Base-by-base conservation (phyloP, 1,140 invertebrate species). In the Cydia splendana region DNA sequence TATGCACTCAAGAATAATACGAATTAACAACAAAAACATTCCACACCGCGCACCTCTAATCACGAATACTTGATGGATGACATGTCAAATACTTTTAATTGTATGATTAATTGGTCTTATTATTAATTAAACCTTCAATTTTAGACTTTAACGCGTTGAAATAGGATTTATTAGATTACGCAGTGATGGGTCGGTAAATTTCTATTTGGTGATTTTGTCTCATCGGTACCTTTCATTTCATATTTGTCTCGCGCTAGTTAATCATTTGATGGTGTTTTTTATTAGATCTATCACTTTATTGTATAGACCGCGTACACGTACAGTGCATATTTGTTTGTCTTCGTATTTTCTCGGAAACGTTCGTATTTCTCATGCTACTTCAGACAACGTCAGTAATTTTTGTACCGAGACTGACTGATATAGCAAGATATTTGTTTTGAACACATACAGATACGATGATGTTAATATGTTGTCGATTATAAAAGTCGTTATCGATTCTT, bases 41-140 rank as follows among this genome's bases (percentile, higher is more conserved):
- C 30, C 10, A 15, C 38, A 20, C 67, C 10, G 30, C 65, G 28
- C 67, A 38, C 67, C 67, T 71, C 67, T 71, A 71, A 71, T 71
- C 67, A 71, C 76, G 75, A 62, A 62, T 42, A 73, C 28, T 77
- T 82, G 81, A 82, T 78, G 79, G 80, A 82, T 82, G 76, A 82
- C 79, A 81, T 78, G 81, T 82, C 81, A 79, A 77, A 79, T 82
- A 73, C 75, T 79, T 82, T 81, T 82, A 82, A 82, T 82, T 82
- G 79, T 78, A 81, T 82, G 78, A 82, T 82, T 80, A 82, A 81
- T 82, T 82, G 79, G 77, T 42, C 51, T 78, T 67, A 75, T 71
- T 71, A 38, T 42, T 38, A 9, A 42, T 38, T n/a, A 9, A 18
- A 9, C n/a, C 5, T 34, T 71, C 6, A 71, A 71, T 71, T 71